These are phyloP conservation scores for Dasyornis broadbenti DNA, from an alignment of 2,113 vertebrate genomes.

Conservation along the genomic window DNA sequence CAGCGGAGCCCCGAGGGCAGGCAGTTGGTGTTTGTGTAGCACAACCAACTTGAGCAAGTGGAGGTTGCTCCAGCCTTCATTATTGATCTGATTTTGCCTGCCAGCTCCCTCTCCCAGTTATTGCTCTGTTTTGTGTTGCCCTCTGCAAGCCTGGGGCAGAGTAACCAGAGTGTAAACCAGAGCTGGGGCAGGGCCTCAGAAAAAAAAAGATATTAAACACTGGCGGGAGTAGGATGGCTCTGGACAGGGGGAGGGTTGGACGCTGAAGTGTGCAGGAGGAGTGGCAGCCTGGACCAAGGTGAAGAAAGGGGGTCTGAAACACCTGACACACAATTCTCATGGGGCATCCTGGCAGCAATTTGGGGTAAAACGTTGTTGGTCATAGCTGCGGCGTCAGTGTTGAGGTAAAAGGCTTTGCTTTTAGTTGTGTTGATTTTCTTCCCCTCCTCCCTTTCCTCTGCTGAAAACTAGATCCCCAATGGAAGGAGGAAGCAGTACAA, in stretches of 20 bases:
- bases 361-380: background rate
- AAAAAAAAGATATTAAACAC: background rate
- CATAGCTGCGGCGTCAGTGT: background rate
- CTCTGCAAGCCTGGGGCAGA: background rate
- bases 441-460: background rate
- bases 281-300: background rate
- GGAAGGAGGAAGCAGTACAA: background rate
- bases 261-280: background rate
- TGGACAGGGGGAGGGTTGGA: background rate
- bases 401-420: background rate
- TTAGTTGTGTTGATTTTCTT: background rate
- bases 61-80: background rate
- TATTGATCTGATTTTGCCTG: background rate
- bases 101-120: background rate
- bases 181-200: background rate
- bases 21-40: conserved; percentile 19
- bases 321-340: background rate
- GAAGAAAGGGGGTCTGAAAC: background rate
- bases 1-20: conserved; percentile 10
- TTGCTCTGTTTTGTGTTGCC: background rate
- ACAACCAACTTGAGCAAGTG: background rate
- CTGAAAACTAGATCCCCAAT: background rate
- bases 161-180: background rate
- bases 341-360: background rate
- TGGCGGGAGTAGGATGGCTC: background rate